Evolutionary conservation across 2,113 vertebrate species (phyloP).

Genomic region (Pagrus major): DNA sequence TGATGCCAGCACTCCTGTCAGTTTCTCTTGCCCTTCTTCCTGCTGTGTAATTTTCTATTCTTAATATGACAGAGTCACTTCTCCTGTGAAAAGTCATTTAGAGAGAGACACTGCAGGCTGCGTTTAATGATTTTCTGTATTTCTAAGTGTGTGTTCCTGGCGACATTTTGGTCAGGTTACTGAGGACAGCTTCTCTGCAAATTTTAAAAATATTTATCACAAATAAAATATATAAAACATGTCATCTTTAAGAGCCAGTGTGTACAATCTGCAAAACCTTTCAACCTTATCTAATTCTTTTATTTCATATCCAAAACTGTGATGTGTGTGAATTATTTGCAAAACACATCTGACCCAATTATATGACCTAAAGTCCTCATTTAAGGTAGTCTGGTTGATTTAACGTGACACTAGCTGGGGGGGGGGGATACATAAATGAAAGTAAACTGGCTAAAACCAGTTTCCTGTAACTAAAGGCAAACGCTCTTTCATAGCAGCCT

Average conservation of each 20-base stretch:
- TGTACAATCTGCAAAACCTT: conserved; percentile 19
- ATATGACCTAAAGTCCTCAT: conserved; percentile 26
- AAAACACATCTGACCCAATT: conserved; percentile 32
- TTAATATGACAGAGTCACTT: conserved; percentile 44
- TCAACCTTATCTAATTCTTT: neutral
- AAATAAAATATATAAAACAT: conserved; percentile 12
- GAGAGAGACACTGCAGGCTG: neutral
- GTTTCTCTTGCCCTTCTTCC: conserved; percentile 27
- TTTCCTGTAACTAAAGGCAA: conserved; percentile 30
- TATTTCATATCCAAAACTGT: conserved; percentile 8
- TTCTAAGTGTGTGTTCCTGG: conserved; percentile 6
- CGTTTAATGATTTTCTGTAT: conserved; percentile 24
- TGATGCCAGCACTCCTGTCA: conserved; percentile 41
- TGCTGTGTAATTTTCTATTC: conserved; percentile 42
- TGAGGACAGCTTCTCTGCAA: neutral
- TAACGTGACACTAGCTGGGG: conserved; percentile 15
- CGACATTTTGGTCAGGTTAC: conserved; percentile 17
- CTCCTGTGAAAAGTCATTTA: conserved; percentile 46
- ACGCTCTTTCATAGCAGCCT: conserved; percentile 20
- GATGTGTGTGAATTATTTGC: conserved; percentile 13
- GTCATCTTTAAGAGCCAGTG: neutral
- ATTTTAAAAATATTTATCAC: conserved; percentile 9
- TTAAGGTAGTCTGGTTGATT: conserved; percentile 20
- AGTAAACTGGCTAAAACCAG: conserved; percentile 24
- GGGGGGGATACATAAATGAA: conserved; percentile 7